phyloP scores from a whole-genome alignment of 2,888 invertebrate species.

The Zootermopsis nevadensis region DNA sequence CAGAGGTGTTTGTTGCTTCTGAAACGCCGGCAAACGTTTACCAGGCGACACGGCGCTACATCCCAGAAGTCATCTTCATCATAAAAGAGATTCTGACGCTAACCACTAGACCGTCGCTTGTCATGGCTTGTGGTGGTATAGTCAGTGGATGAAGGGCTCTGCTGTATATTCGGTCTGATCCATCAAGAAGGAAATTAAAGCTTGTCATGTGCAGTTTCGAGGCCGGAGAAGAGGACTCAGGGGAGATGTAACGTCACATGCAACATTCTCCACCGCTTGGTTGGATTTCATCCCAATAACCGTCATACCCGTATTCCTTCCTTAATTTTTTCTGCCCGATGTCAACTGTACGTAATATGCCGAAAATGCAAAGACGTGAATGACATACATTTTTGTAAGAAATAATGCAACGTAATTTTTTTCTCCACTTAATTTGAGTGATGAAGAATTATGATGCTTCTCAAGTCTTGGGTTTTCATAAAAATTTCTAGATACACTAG shows the following conservation, averaged over 20 bases:
- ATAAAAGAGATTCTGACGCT: not conserved
- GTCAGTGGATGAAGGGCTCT: not conserved
- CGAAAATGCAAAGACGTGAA: no score
- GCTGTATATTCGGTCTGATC: constrained; percentile 40
- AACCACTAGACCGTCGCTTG: not conserved
- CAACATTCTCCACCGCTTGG: constrained; percentile 22
- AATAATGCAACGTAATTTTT: no score
- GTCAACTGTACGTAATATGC: not conserved
- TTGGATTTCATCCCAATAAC: constrained; percentile 10
- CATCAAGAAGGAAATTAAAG: constrained; percentile 51
- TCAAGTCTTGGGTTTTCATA: no score
- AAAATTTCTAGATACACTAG: no score
- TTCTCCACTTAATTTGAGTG: no score
- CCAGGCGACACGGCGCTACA: no score
- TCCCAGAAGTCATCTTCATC: no score
- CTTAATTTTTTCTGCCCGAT: not conserved
- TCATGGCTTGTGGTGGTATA: not conserved
- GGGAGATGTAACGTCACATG: constrained; percentile 28
- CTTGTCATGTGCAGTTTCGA: constrained; percentile 47
- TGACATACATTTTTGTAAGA: no score
- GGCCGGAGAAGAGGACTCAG: not conserved
- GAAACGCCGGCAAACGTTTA: no score
- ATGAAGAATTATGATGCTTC: no score
- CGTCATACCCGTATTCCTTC: not conserved
- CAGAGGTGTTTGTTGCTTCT: no score